Evolutionary conservation across 2,888 invertebrate species (phyloP).

Genomic region (Leuctra nigra): DNA sequence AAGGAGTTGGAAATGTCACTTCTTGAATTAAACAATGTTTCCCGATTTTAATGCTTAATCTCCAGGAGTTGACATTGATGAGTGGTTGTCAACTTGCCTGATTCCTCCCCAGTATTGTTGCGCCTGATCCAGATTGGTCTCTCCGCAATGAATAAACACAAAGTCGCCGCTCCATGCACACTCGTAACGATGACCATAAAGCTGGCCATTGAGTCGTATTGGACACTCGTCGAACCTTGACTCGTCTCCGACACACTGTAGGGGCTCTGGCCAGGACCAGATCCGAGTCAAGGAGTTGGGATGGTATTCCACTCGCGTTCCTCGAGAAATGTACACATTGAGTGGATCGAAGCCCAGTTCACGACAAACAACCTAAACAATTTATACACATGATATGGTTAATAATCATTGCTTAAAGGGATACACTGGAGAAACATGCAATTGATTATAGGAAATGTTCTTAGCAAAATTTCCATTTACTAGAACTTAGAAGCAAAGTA

Average conservation of each 20-base stretch:
- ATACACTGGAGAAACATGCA: too few species aligned
- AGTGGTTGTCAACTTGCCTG: constrained; percentile 39
- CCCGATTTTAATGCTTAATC: too few species aligned
- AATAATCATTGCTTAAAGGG: too few species aligned
- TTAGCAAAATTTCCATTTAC: too few species aligned
- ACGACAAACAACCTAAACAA: constrained; percentile 93
- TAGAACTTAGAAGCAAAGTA: too few species aligned
- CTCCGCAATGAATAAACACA: constrained; percentile 89
- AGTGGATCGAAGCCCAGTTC: constrained; percentile 85
- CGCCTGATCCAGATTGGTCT: constrained; percentile 54
- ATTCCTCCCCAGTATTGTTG: constrained; percentile 94
- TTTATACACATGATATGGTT: too few species aligned
- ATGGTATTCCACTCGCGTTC: constrained; percentile 80
- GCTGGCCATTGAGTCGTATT: constrained; percentile 81
- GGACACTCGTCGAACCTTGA: constrained; percentile 73
- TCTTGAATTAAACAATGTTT: too few species aligned
- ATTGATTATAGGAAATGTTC: too few species aligned
- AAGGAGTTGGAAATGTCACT: too few species aligned
- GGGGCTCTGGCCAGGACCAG: constrained; percentile 92
- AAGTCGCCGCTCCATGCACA: constrained; percentile 88
- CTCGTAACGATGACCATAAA: constrained; percentile 75
- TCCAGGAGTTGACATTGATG: too few species aligned
- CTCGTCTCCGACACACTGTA: constrained; percentile 58
- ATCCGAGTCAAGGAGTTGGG: constrained; percentile 80
- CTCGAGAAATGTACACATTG: constrained; percentile 82